phyloP scores from a whole-genome alignment of 2,113 vertebrate genomes.

The Aramus guarauna region DNA sequence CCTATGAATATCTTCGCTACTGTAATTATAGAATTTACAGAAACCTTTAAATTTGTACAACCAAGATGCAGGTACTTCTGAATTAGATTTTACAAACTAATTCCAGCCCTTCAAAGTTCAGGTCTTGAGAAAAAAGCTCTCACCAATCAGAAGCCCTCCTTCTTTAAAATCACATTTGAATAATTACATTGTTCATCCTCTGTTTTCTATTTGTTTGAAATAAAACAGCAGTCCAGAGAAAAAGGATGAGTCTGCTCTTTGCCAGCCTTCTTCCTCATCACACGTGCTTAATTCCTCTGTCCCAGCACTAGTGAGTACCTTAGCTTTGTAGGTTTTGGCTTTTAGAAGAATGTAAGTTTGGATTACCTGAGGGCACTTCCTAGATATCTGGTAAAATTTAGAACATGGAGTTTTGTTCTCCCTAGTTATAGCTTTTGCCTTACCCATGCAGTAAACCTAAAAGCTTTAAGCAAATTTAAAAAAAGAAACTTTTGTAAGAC shows the following conservation, averaged over 20 bases:
- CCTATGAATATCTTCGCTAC: not conserved
- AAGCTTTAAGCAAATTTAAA: not conserved
- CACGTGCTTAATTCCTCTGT: not conserved
- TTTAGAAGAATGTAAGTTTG: not conserved
- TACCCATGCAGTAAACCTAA: not conserved
- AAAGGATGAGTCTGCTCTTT: not conserved
- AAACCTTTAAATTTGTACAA: not conserved
- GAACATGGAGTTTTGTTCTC: not conserved
- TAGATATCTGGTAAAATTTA: not conserved
- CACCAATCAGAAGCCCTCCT: not conserved
- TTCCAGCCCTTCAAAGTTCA: not conserved
- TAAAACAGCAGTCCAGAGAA: not conserved
- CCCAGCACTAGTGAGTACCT: not conserved
- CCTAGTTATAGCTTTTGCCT: not conserved
- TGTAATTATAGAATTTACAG: not conserved
- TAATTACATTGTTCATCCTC: not conserved
- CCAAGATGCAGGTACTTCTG: not conserved
- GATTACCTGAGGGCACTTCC: not conserved
- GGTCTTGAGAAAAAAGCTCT: not conserved
- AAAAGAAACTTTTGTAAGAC: not conserved
- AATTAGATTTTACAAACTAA: not conserved
- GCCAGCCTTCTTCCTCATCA: not conserved
- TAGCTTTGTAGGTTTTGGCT: not conserved
- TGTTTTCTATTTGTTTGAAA: not conserved
- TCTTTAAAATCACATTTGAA: not conserved